Evolutionary conservation across 2,888 invertebrate genomes (phyloP).

Genomic region (Nebria salina): DNA sequence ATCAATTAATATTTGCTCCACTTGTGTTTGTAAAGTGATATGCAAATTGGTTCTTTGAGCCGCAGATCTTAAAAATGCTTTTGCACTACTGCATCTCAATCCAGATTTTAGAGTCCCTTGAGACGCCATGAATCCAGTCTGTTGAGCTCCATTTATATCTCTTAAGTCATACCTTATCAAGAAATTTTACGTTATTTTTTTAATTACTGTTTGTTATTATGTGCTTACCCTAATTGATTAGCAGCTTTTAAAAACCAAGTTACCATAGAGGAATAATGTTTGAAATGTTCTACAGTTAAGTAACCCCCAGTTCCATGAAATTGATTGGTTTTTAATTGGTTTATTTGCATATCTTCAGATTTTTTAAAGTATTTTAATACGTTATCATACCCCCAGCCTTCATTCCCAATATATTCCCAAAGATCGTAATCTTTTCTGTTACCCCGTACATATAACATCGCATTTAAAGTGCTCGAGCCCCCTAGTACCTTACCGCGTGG

Average conservation of each 20-base stretch:
- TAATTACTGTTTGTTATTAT: neutral
- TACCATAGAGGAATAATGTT: slow-evolving; percentile 75
- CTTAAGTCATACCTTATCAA: slow-evolving; percentile 65
- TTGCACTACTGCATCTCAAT: slow-evolving; percentile 83
- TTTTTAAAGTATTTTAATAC: slow-evolving; percentile 82
- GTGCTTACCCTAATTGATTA: slow-evolving; percentile 68
- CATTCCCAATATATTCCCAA: slow-evolving; percentile 81
- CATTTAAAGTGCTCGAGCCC: slow-evolving; percentile 86
- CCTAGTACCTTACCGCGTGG: slow-evolving; percentile 82
- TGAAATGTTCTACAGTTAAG: slow-evolving; percentile 77
- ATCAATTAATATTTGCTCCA: slow-evolving; percentile 74
- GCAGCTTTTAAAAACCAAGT: slow-evolving; percentile 76
- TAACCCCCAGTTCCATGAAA: slow-evolving; percentile 80
- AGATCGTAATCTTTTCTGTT: slow-evolving; percentile 84
- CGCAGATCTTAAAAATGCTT: slow-evolving; percentile 79
- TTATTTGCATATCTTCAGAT: slow-evolving; percentile 80
- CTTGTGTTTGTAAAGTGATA: slow-evolving; percentile 74
- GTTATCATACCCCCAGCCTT: slow-evolving; percentile 83
- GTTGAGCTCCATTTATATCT: slow-evolving; percentile 82
- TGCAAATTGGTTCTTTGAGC: slow-evolving; percentile 77
- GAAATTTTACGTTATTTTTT: neutral
- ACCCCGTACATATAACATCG: slow-evolving; percentile 89
- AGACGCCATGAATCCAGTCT: slow-evolving; percentile 80
- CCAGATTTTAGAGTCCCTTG: slow-evolving; percentile 83
- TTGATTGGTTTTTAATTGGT: slow-evolving; percentile 67